A percentile compares a stretch with the other conserved stretches of the same genome.
These are phyloP conservation scores for Serrognathus titanus DNA, from an alignment of 2,888 invertebrate genomes.

Conservation along the genomic window DNA sequence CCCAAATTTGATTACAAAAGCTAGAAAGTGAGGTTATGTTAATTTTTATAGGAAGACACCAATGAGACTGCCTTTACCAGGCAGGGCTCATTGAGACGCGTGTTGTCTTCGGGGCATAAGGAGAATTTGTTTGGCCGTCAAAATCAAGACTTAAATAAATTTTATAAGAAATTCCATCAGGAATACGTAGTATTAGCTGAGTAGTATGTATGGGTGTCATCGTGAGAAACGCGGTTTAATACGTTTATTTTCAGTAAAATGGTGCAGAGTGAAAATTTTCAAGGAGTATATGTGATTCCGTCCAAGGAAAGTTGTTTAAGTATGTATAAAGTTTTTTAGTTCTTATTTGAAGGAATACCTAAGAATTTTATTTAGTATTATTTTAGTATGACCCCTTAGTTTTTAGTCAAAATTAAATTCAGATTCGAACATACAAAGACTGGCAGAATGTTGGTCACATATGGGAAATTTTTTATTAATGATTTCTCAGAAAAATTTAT, in stretches of 20 bases:
- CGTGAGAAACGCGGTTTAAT: conserved; percentile 3
- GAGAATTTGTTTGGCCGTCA: conserved; percentile 59
- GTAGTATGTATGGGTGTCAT: conserved; percentile 65
- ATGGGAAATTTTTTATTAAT: no score
- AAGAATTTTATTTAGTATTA: background rate
- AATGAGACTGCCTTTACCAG: conserved; percentile 45
- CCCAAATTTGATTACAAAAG: background rate
- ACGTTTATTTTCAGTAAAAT: conserved; percentile 65
- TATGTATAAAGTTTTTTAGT: conserved; percentile 52
- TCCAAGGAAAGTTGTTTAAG: conserved; percentile 78
- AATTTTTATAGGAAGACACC: conserved; percentile 23
- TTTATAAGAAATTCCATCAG: conserved; percentile 74
- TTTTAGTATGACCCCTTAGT: no score
- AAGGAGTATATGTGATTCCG: conserved; percentile 90
- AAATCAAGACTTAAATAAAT: conserved; percentile 57
- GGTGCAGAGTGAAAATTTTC: conserved; percentile 78
- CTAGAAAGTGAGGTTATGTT: conserved; percentile 12
- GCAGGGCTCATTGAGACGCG: conserved; percentile 57
- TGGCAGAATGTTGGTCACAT: no score
- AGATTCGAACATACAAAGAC: no score
- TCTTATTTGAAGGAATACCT: background rate
- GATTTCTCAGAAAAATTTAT: no score
- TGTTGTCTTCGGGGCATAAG: conserved; percentile 55
- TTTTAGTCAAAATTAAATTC: no score
- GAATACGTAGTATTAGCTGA: conserved; percentile 90